Base-by-base conservation (phyloP, 2,797 vertebrate species). In the Hyperoplus immaculatus region DNA sequence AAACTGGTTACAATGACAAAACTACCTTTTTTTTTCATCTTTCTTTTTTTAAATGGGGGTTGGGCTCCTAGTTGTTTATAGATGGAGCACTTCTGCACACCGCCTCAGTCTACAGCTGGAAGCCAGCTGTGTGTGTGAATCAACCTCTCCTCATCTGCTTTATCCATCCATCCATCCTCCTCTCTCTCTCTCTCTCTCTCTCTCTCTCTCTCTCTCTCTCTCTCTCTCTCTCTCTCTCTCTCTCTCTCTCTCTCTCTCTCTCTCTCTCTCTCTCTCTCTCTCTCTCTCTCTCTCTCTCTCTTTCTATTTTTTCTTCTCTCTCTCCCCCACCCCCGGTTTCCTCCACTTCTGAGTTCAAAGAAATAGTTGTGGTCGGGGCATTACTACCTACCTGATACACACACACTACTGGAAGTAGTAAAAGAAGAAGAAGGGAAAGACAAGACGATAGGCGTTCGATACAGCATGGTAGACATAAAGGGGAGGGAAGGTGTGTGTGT, bases 101-200 rank as follows among this genome's bases (percentile, higher is more conserved):
- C 81, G 75, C 83, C 82, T 83, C 14, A 3, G 13, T 70, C 87
- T 89, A 82, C 95, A 96, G 95, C 94, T 96, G 95, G 88, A 61
- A 81, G 80, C 93, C 95, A 96, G 94, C 95, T 96, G 95, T 92
- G 87, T 96, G 95, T 92, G 87, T 88, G 89, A 89, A 92, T 89
- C 89, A 93, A 85, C 87, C 77, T 92, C 91, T 90, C 85, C 89
- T 91, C 92, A 88, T 92, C 90, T 92, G 89, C 90, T 92, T 88
- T 89, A 88, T 91, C 88, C 89, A 91, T 93, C 88, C 89, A 91
- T 93, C 88, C 68, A 81, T 81, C 71, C 72, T 10, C 77, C 65
- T 67, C 74, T 77, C 77, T 60, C 61, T 63, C 72, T 54, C 68
- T 68, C 71, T 54, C 47, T 18, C 55, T 53, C 63, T 64, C 85